A percentile compares a stretch with the other conserved stretches of the same genome.
These are phyloP conservation scores for Petrocephalus zakoni DNA, from an alignment of 2,113 vertebrate species.

Conservation along the genomic window DNA sequence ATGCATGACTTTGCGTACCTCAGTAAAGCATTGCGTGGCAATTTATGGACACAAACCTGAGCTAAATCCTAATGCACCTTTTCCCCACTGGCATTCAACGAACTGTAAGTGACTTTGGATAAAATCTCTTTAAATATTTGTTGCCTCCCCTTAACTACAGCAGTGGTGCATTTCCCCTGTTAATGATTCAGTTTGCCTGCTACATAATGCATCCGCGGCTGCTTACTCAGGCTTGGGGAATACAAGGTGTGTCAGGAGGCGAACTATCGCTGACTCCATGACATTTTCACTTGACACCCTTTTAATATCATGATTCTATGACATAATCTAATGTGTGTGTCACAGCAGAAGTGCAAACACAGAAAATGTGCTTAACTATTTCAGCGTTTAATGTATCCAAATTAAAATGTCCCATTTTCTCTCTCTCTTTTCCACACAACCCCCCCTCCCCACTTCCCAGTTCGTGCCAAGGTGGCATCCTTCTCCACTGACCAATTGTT, in stretches of 20 bases:
- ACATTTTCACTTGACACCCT: neutral
- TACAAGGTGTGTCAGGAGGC: neutral
- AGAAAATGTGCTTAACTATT: conserved; percentile 6
- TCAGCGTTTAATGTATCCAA: neutral
- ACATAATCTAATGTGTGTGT: conserved; percentile 8
- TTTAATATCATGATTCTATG: neutral
- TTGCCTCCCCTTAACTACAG: neutral
- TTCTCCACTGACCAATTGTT: conserved; percentile 14
- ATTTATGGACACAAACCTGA: neutral
- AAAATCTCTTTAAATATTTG: neutral
- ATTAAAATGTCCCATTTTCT: conserved; percentile 15
- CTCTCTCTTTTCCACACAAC: neutral
- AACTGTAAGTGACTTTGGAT: conserved; percentile 1
- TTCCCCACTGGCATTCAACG: neutral
- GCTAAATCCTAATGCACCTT: neutral
- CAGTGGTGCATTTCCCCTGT: neutral
- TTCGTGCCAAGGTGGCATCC: conserved; percentile 22
- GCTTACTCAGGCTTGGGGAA: neutral
- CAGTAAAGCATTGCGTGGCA: neutral
- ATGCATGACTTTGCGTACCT: neutral
- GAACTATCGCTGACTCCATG: neutral
- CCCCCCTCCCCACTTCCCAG: neutral
- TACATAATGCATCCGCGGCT: neutral
- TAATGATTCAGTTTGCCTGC: neutral
- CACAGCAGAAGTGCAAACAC: neutral